phyloP scores from a whole-genome alignment of 2,888 invertebrate species.

The Netelia virgata region DNA sequence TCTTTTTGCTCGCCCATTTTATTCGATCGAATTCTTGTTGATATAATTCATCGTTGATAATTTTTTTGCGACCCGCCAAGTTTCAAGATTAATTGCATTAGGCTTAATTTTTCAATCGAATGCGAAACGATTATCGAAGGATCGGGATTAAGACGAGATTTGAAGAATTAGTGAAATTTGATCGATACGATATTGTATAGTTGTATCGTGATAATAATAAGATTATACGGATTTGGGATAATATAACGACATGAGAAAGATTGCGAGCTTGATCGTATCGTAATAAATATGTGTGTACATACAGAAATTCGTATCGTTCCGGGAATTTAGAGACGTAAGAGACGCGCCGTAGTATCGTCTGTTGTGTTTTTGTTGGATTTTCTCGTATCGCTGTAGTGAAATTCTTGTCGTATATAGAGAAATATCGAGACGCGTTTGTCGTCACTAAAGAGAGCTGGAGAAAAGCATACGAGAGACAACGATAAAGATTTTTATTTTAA shows the following conservation, averaged over 20 bases:
- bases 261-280: conserved; percentile 11
- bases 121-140: not conserved
- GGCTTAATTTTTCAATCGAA: not conserved
- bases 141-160: not conserved
- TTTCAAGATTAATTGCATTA: not conserved
- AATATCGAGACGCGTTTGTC: not conserved
- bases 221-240: not conserved
- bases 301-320: conserved; percentile 26
- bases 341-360: not conserved
- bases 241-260: not conserved
- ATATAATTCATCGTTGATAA: not conserved
- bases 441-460: not conserved
- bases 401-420: not conserved
- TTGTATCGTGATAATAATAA: conserved; percentile 26
- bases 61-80: not conserved
- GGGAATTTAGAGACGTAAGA: conserved; percentile 29
- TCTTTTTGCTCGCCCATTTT: not conserved
- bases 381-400: not conserved
- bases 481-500: conserved; percentile 4
- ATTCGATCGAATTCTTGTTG: not conserved
- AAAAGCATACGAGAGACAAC: not conserved
- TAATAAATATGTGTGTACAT: conserved; percentile 6
- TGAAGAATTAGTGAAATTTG: conserved; percentile 1
- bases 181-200: not conserved
- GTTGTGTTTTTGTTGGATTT: conserved; percentile 30